These are phyloP conservation scores for Crax fasciolata DNA, from an alignment of 2,797 vertebrate genomes.

Conservation along the genomic window DNA sequence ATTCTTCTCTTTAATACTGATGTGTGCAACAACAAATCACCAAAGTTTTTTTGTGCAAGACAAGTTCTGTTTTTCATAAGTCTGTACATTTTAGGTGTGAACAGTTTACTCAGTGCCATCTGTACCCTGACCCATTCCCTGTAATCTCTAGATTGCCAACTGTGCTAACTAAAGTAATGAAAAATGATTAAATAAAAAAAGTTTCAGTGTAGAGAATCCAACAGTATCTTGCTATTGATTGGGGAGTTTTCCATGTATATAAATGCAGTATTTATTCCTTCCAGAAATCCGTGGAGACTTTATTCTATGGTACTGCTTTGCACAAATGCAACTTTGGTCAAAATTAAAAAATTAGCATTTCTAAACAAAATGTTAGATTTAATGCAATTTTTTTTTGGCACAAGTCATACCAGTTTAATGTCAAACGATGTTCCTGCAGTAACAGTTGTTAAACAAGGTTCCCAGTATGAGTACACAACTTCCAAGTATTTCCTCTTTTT, in stretches of 20 bases:
- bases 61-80: not conserved
- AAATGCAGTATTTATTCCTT: constrained; percentile 25
- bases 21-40: constrained; percentile 62
- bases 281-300: not conserved
- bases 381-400: not conserved
- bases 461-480: not conserved
- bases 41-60: constrained; percentile 57
- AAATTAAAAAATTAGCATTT: constrained; percentile 27
- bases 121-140: constrained; percentile 4
- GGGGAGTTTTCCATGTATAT: not conserved
- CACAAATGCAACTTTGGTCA: not conserved
- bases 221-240: not conserved
- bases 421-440: not conserved
- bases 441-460: constrained; percentile 13
- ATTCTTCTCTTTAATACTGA: constrained; percentile 67
- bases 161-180: constrained; percentile 32
- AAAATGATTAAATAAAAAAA: not conserved
- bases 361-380: constrained; percentile 33
- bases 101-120: constrained; percentile 28
- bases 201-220: constrained; percentile 25
- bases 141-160: not conserved
- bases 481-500: constrained; percentile 30
- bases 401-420: not conserved
- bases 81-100: constrained; percentile 31
- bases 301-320: constrained; percentile 22